Evolutionary conservation across 2,113 vertebrate genomes (phyloP), one percentile per base, ranked within the genome.

Genomic region (Lanius collurio): DNA sequence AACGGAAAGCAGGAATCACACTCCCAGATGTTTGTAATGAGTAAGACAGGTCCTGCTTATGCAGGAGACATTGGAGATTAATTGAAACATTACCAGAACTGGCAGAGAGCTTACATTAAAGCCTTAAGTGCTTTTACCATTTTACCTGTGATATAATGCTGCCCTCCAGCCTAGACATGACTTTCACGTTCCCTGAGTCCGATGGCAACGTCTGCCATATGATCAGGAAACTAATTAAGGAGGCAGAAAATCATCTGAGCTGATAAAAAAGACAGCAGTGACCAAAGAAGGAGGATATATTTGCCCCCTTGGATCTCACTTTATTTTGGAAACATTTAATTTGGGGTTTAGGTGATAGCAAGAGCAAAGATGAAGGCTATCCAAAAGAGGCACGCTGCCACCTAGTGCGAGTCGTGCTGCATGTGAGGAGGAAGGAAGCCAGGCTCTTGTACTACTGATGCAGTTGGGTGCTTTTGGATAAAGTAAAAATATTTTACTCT

Each of bases 161-260:
- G 70, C 56, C 90, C 60, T 83, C 42, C 78, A 71, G 75, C 59
- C 53, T 35, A 26, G 60, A 30, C 53, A 39, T 64, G 55, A 57
- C 59, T 80, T 82, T 16, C 7, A 6, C 0, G 0, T 31, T 76
- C 47, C 23, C 30, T 11, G 60, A 42, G 39, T 37, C 60, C 4
- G 0, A 3, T 31, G 27, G 33, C 15, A 4, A 15, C 0, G 0
- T 42, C 69, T 26, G 22, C 33, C 20, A 1, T 12, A 3, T 3
- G 5, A 70, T 42, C 24, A 1, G 8, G 71, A 15, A 90, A 37
- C 27, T 24, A 47, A 86, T 33, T 9, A 5, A 11, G 74, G 37
- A 8, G 5, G 53, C 62, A 83, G 67, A 69, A 89, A 56, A 42
- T 64, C 71, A 47, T 12, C 8, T 10, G 59, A 60, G 62, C 31